These are phyloP conservation scores for Galerucella pusilla DNA, from an alignment of 2,888 invertebrate species.

Conservation along the genomic window DNA sequence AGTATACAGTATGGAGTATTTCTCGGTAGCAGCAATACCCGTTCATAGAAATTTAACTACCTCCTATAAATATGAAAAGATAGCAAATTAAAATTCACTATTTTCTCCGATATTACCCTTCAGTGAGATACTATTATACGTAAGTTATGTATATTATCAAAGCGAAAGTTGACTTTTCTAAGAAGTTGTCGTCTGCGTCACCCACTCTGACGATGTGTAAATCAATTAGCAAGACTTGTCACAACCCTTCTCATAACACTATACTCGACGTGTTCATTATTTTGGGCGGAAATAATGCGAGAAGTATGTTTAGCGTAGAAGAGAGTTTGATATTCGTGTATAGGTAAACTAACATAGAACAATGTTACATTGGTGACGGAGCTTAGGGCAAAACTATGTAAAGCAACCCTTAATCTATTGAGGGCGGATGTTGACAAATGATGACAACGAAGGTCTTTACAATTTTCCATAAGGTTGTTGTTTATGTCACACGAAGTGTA, in stretches of 20 bases:
- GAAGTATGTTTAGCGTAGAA: conserved; percentile 34
- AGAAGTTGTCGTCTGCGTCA: too few species aligned
- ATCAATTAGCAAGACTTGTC: conserved; percentile 20
- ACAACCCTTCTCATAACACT: conserved; percentile 29
- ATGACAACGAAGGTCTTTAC: background rate
- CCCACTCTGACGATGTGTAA: conserved; percentile 6
- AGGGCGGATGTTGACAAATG: conserved; percentile 25
- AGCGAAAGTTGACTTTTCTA: too few species aligned
- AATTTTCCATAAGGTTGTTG: background rate
- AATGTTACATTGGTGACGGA: conserved; percentile 39
- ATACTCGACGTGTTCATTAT: conserved; percentile 42
- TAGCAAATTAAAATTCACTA: too few species aligned
- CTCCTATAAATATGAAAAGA: too few species aligned
- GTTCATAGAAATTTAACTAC: too few species aligned
- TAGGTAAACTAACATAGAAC: conserved; percentile 44
- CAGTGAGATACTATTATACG: too few species aligned
- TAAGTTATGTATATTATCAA: too few species aligned
- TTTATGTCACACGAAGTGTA: background rate
- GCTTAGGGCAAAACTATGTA: conserved; percentile 38
- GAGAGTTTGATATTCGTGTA: conserved; percentile 40
- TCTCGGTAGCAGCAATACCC: too few species aligned
- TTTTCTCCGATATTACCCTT: too few species aligned
- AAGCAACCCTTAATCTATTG: conserved; percentile 43
- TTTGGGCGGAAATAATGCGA: conserved; percentile 42
- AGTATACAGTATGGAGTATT: too few species aligned